Base-by-base conservation (phyloP, 1,140 invertebrate species). In the Cephus cinctus region DNA sequence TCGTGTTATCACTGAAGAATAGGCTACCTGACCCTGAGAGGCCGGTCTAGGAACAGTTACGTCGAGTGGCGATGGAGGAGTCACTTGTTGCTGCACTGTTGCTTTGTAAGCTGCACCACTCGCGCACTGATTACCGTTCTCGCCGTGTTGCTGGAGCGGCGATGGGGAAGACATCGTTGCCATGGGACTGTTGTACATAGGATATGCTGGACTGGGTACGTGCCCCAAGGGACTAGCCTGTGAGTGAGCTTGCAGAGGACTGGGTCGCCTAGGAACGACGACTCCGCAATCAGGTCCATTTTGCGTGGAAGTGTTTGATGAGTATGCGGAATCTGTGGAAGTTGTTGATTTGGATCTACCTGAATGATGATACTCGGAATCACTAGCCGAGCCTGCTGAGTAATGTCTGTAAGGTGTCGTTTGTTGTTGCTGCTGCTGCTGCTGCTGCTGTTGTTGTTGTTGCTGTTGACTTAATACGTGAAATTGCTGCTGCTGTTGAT, bases 151-250 rank as follows among this genome's bases (percentile, higher is more conserved):
- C 57, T 86, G 85, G 4, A 77, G 54, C 2, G 76, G 75, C 3
- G 77, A 78, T 8, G 86, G 86, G 11, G 85, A 87, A 34, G 85
- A 85, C 60, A 84, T 80, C 2, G 83, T 83, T 53, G 85, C 83
- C 83, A 88, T 84, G 5, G 86, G 86, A 73, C 85, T 87, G 65
- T 87, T 86, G 66, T 88, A 88, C 80, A 87, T 80, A 6, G 86
- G 86, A 76, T 88, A 88, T 14, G 84, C 86, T 15, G 86, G 86
- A 75, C 84, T 87, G 46, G 83, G 84, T 2, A 85, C 84, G 65
- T 87, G 85, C 30, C 83, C 82, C 15, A 86, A 57, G 0, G 79
- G 80, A 47, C 82, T 84, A 15, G 81, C 80, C 59, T 86, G 84
- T 2, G 84, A 84, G 54, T 84, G 81, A 1, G 80, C 77, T 58